phyloP scores from a whole-genome alignment of 1,140 invertebrate species.

The Phenacoccus solenopsis region DNA sequence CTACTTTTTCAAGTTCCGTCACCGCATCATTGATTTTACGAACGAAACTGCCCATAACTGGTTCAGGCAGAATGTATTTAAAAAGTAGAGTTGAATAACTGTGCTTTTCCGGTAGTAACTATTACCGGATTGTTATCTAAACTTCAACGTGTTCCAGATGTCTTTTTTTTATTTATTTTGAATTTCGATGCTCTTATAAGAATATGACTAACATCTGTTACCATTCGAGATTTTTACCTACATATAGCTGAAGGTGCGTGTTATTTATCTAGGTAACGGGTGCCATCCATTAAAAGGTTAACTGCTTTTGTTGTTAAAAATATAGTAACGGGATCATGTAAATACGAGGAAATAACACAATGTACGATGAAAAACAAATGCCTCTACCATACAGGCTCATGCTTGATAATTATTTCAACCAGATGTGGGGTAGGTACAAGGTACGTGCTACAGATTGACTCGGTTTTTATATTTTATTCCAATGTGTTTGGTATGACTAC shows the following conservation, averaged over 20 bases:
- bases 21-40: neutral
- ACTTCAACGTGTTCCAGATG: neutral
- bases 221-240: neutral
- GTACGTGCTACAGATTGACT: too few relatives aligned
- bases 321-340: neutral
- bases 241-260: neutral
- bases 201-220: neutral
- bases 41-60: neutral
- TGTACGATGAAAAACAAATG: neutral
- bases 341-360: neutral
- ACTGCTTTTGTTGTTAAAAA: neutral
- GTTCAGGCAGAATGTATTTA: neutral
- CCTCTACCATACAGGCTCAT: neutral
- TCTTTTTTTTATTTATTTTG: neutral
- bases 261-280: neutral
- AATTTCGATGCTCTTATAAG: neutral
- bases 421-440: neutral
- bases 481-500: too few relatives aligned
- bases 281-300: neutral
- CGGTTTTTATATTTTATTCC: too few relatives aligned
- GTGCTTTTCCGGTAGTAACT: neutral
- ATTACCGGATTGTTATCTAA: conserved; percentile 1
- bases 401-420: neutral
- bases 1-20: too few relatives aligned
- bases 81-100: neutral